Evolutionary conservation across 2,113 vertebrate genomes (phyloP).

Genomic region (Procapra przewalskii): DNA sequence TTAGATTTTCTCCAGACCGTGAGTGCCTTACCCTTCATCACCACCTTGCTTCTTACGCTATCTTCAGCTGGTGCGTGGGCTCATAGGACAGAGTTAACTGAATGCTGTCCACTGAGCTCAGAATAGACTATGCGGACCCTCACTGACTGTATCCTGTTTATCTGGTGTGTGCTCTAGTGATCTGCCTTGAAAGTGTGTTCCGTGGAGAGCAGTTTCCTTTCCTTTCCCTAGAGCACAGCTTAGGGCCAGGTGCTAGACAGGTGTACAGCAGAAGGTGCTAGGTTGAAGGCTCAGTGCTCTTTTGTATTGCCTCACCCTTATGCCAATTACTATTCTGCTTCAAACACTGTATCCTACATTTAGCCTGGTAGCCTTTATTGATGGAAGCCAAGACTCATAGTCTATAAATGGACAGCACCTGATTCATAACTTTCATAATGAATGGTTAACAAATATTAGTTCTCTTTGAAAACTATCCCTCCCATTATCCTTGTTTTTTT

Average conservation of each 20-base stretch:
- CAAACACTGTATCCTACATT: neutral
- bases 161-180: neutral
- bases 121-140: neutral
- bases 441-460: neutral
- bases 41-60: neutral
- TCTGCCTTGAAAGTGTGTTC: neutral
- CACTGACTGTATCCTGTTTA: neutral
- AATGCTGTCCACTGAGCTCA: neutral
- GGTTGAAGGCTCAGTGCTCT: neutral
- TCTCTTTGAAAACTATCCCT: neutral
- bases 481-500: neutral
- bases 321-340: neutral
- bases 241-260: neutral
- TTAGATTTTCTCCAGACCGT: neutral
- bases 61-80: neutral
- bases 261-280: fast-evolving
- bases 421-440: neutral
- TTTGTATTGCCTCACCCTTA: neutral
- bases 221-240: neutral
- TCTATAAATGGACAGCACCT: neutral
- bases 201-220: neutral
- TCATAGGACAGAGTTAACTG: neutral
- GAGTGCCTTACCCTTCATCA: neutral
- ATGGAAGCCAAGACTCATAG: neutral
- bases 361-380: neutral